These are phyloP conservation scores for Gastracanthus pulcherrimus DNA, from an alignment of 2,888 invertebrate species.

Conservation along the genomic window DNA sequence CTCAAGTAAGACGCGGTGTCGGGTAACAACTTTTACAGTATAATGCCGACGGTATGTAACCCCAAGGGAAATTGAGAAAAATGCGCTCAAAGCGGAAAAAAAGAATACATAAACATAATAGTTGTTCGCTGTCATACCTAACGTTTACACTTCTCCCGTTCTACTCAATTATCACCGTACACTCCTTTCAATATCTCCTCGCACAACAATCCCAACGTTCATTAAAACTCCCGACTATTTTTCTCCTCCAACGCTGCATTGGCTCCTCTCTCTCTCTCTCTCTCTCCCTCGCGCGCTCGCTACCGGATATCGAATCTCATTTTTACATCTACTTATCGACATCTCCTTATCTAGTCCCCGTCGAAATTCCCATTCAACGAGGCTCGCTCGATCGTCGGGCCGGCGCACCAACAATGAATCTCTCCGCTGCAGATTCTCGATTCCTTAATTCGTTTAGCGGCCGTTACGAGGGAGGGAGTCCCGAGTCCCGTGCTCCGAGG, in stretches of 20 bases:
- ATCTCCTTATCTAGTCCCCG: conserved; percentile 8
- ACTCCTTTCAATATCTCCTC: too few species aligned
- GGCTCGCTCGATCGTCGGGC: too few species aligned
- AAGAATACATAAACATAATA: neutral
- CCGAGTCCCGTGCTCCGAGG: neutral
- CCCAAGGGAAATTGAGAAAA: neutral
- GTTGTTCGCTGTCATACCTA: neutral
- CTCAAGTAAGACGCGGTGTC: too few species aligned
- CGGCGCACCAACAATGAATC: neutral
- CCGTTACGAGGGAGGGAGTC: conserved; percentile 64
- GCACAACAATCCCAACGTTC: neutral
- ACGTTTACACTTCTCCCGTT: neutral
- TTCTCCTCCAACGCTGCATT: too few species aligned
- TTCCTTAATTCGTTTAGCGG: conserved; percentile 75
- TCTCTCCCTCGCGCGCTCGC: too few species aligned
- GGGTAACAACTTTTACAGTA: too few species aligned
- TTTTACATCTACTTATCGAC: neutral
- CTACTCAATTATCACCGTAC: neutral
- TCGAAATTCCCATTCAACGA: conserved; percentile 5
- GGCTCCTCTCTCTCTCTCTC: too few species aligned
- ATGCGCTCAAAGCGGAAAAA: neutral
- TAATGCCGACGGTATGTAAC: too few species aligned
- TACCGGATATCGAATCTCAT: neutral
- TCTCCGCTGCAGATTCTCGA: conserved; percentile 63
- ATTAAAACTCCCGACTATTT: conserved; percentile 3